Evolutionary conservation across 2,113 vertebrate species (phyloP), one percentile per base, ranked within the genome.

Genomic region (Jacana jacana): DNA sequence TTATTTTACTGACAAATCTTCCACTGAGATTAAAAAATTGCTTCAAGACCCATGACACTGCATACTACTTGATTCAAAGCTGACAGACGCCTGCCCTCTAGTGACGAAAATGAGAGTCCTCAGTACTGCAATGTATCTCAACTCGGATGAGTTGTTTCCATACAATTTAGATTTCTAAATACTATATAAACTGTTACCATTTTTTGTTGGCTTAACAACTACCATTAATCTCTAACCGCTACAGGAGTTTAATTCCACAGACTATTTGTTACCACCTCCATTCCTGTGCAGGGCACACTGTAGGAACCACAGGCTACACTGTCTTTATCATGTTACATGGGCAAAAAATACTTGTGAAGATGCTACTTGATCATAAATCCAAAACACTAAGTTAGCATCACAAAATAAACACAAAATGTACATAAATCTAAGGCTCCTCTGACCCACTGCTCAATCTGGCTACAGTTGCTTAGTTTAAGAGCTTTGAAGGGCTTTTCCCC

Each of bases 51-150:
- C 7, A 17, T 13, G n/a, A 37, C 2, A 3, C 2, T 6, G 25
- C 63, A 19, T 1, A 10, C 17, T 10, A 3, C 10, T 55, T 2
- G 35, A 52, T 13, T 86, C 37, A 39, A 64, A 33, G 42, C 73
- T 83, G 88, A 42, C 73, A 83, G 46, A 57, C 11, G 48, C 37
- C 88, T 91, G 89, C 96, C 97, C 95, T 82, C 95, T 96, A 91
- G 81, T 90, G 95, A 94, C 92, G 84, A 55, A 76, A 58, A 37
- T 4, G n/a, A 27, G 24, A 28, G 42, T 46, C 37, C 72, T 24
- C 12, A 1, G 3, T 8, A 55, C 39, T 84, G 42, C 37, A 18
- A 20, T 25, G 23, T 19, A 44, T 9, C 30, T 18, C 28, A 42
- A 23, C 31, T 39, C 15, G 2, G 2, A 6, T 4, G 6, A 57